Base-by-base conservation (phyloP, 2,888 invertebrate genomes). In the Eurois occulta region DNA sequence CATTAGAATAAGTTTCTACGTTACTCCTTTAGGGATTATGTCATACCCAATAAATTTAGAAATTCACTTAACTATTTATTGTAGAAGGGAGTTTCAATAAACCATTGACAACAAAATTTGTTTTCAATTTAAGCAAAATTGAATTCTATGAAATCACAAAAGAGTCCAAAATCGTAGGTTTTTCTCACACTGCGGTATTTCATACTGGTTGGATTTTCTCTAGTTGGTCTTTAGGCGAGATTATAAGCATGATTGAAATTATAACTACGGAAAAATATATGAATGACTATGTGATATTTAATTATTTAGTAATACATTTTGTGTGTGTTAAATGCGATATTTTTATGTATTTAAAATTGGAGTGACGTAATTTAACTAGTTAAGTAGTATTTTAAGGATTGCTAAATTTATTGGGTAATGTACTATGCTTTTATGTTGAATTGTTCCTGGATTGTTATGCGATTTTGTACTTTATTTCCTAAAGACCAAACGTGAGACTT, bases 381-480 rank as follows among this genome's bases (percentile, higher is more conserved):
- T 91, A 92, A 90, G 91, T 93, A 92, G 92, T 95, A 94, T 91
- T 93, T 93, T 95, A 95, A 95, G 95, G 91, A 93, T 92, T 93
- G 95, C 96, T 97, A 96, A 97, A 96, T 97, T 96, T 97, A 97
- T 97, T 97, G 96, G 96, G 96, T 96, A 94, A 94, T 94, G 92
- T 93, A 78, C 67, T 91, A 89, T 91, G 94, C 93, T 94, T 93
- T 84, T 90, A 89, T 84, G 88, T 89, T 90, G 87, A 90, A 91
- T 85, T 91, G 89, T 92, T 92, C 83, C 68, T 87, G 82, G 84
- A 87, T 55, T 84, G 80, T 80, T 87, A 88, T 92, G 91, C 91
- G 72, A 91, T 86, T 92, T 89, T 94, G 87, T 94, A 91, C 85
- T 93, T 93, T 94, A 92, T 94, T 94, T 94, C 96, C 96, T 96